These are phyloP conservation scores for Metellina segmentata DNA, from an alignment of 2,888 invertebrate genomes.

Conservation along the genomic window DNA sequence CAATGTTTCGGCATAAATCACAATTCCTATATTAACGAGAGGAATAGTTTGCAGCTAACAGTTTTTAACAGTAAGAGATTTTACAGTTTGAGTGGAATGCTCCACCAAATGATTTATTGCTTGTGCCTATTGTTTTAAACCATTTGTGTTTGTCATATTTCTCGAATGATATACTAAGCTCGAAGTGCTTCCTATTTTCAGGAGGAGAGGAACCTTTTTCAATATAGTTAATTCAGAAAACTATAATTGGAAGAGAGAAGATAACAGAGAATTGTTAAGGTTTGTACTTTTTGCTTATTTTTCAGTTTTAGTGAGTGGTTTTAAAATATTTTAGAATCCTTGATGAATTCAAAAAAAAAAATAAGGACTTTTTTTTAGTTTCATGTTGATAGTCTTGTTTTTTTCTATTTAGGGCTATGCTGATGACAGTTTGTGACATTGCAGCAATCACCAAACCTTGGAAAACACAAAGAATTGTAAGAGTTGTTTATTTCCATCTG, in stretches of 20 bases:
- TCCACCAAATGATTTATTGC: too few species aligned
- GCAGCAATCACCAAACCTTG: constrained; percentile 97
- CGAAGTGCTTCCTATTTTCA: constrained; percentile 80
- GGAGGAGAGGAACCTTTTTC: constrained; percentile 93
- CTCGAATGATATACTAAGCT: background rate
- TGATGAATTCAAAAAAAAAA: background rate
- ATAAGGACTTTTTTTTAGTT: background rate
- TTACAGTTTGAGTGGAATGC: too few species aligned
- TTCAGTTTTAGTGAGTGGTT: too few species aligned
- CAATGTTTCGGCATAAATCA: too few species aligned
- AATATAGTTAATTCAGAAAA: constrained; percentile 84
- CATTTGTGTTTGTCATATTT: too few species aligned
- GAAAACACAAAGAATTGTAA: constrained; percentile 93
- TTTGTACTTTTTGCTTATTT: constrained; percentile 74
- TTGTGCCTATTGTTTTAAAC: too few species aligned
- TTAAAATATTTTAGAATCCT: background rate
- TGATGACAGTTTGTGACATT: constrained; percentile 97
- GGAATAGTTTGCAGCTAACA: too few species aligned
- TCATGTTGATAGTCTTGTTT: background rate
- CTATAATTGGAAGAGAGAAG: constrained; percentile 86
- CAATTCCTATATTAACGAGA: too few species aligned
- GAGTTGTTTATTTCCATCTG: constrained; percentile 38
- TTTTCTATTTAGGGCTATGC: constrained; percentile 88
- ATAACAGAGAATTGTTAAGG: constrained; percentile 87
- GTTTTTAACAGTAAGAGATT: too few species aligned